Conservation (phyloP, 2,888 invertebrate genomes). For the Agriopis marginaria region DNA sequence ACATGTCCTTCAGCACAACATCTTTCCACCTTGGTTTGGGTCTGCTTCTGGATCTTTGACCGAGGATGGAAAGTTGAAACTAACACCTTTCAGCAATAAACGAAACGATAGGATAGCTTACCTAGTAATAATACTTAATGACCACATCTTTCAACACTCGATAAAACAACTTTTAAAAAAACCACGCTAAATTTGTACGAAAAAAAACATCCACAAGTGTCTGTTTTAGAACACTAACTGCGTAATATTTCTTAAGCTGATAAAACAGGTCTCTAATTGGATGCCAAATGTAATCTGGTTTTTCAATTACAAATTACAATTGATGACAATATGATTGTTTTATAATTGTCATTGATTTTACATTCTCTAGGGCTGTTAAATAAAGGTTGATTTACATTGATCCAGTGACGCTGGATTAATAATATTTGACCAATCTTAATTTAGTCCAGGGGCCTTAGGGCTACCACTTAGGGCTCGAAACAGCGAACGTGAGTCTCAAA, state of each 20-base stretch:
- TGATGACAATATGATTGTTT: slow-evolving; percentile 19
- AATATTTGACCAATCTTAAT: no score
- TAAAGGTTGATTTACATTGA: neutral
- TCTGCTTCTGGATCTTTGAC: no score
- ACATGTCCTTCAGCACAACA: no score
- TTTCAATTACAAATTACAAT: slow-evolving; percentile 9
- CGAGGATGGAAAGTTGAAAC: no score
- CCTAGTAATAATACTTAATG: neutral
- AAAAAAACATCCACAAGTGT: slow-evolving; percentile 3
- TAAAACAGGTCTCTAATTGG: slow-evolving; percentile 5
- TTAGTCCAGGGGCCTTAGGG: no score
- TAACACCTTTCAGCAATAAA: no score
- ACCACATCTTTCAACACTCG: slow-evolving; percentile 8
- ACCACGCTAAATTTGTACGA: neutral
- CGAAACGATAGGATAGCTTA: no score
- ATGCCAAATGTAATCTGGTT: slow-evolving; percentile 6
- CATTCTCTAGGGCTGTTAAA: slow-evolving; percentile 3
- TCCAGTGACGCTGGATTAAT: no score
- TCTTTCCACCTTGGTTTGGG: no score
- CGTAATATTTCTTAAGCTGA: neutral
- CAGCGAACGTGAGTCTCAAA: no score
- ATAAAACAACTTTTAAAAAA: neutral
- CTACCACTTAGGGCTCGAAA: no score
- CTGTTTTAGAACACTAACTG: neutral
- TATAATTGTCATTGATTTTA: slow-evolving; percentile 7